phyloP scores from a whole-genome alignment of 2,113 vertebrate species.

The Otocyon megalotis region DNA sequence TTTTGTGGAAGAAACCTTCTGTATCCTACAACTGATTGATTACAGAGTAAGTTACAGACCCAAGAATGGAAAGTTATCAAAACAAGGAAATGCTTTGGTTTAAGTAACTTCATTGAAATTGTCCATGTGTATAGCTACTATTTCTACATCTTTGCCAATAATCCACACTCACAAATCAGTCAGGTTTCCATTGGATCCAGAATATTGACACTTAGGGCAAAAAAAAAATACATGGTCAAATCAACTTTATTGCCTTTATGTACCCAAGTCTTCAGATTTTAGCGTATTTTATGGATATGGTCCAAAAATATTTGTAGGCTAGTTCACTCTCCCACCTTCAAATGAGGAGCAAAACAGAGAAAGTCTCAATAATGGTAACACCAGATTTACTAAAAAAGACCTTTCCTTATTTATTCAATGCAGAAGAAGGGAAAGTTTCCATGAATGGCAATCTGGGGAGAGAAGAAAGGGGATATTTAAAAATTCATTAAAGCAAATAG shows the following conservation, averaged over 20 bases:
- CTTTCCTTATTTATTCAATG: neutral
- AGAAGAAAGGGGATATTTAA: neutral
- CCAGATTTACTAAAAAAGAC: neutral
- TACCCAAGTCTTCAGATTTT: neutral
- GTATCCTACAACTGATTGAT: constrained; percentile 7
- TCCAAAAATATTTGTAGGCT: constrained; percentile 29
- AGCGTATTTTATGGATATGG: neutral
- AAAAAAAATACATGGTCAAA: neutral
- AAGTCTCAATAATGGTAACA: neutral
- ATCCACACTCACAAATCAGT: neutral
- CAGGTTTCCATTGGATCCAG: neutral
- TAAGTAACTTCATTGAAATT: neutral
- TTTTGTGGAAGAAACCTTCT: constrained; percentile 29
- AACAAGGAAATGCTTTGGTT: neutral
- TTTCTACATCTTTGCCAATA: neutral
- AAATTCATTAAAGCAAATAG: neutral
- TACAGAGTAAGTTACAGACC: constrained; percentile 13
- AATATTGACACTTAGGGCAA: constrained; percentile 1
- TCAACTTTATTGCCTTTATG: neutral
- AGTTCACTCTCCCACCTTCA: neutral
- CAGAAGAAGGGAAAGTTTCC: neutral
- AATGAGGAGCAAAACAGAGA: neutral
- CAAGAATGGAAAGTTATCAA: neutral
- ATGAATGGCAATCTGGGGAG: neutral
- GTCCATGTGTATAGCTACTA: neutral